Evolutionary conservation across 2,797 vertebrate genomes (phyloP).

Genomic region (Syncerus caffer): DNA sequence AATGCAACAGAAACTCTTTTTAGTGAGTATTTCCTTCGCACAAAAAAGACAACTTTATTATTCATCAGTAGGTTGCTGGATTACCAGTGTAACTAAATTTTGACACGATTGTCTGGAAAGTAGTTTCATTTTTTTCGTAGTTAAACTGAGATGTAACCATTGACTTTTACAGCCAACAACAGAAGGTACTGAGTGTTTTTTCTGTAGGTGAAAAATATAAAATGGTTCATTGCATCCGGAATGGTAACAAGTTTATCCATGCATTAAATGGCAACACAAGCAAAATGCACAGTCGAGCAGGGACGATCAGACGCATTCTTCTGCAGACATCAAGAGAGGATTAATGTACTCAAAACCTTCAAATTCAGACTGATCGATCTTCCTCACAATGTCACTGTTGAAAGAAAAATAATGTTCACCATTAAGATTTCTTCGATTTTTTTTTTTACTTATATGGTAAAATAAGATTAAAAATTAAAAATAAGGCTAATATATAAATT

Average conservation of each 20-base stretch:
- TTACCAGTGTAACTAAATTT: slow-evolving; percentile 38
- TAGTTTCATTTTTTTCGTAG: slow-evolving; percentile 37
- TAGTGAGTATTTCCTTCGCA: slow-evolving; percentile 54
- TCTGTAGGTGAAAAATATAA: slow-evolving; percentile 64
- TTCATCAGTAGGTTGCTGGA: not conserved
- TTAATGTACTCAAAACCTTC: slow-evolving; percentile 99
- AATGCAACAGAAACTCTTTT: slow-evolving; percentile 47
- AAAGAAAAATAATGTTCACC: slow-evolving; percentile 65
- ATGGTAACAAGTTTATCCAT: slow-evolving; percentile 75
- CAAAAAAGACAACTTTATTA: slow-evolving; percentile 26
- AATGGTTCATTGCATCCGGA: slow-evolving; percentile 69
- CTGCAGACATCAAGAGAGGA: slow-evolving; percentile 98
- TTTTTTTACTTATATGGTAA: slow-evolving; percentile 45
- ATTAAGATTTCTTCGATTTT: not conserved
- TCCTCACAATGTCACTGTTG: slow-evolving; percentile 93
- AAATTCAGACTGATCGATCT: slow-evolving; percentile 99
- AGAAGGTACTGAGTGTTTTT: slow-evolving; percentile 57
- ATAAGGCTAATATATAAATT: not conserved
- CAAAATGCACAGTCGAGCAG: slow-evolving; percentile 74
- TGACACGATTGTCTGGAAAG: slow-evolving; percentile 69
- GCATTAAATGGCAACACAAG: slow-evolving; percentile 73
- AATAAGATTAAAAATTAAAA: slow-evolving; percentile 24
- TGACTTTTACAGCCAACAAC: slow-evolving; percentile 43
- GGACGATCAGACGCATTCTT: slow-evolving; percentile 93
- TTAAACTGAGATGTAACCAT: slow-evolving; percentile 38